Conservation (phyloP, 2,888 invertebrate species). For the Scaptomyza polygonia region DNA sequence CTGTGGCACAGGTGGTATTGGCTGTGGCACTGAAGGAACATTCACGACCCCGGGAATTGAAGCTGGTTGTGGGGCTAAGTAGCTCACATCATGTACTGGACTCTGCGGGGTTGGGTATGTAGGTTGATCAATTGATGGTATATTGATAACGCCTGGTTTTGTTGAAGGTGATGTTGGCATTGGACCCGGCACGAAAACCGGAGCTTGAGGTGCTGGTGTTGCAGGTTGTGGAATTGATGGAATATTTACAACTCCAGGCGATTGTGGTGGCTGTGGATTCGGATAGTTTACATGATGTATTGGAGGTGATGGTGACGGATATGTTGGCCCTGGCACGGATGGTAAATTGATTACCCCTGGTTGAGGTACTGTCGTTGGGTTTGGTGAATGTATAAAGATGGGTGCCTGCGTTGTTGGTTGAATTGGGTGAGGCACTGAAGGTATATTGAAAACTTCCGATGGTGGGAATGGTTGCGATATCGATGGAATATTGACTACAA, state of each 20-base stretch:
- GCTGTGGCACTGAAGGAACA: slow-evolving; percentile 32
- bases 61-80: slow-evolving; percentile 16
- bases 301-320: slow-evolving; percentile 20
- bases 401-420: slow-evolving; percentile 13
- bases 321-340: slow-evolving; percentile 15
- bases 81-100: slow-evolving; percentile 51
- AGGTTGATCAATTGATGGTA: slow-evolving; percentile 27
- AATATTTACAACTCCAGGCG: slow-evolving; percentile 29
- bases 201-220: slow-evolving; percentile 11
- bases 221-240: slow-evolving; percentile 14
- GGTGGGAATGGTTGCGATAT: slow-evolving; percentile 36
- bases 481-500: slow-evolving; percentile 54
- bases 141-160: slow-evolving; percentile 37
- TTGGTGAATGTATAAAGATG: slow-evolving; percentile 3
- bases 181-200: slow-evolving; percentile 2
- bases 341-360: slow-evolving; percentile 33
- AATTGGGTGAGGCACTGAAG: slow-evolving; percentile 16
- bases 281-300: slow-evolving; percentile 24
- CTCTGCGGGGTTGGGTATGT: slow-evolving; percentile 26
- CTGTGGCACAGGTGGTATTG: slow-evolving; percentile 13
- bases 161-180: slow-evolving; percentile 10
- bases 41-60: slow-evolving; percentile 33
- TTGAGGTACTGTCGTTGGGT: slow-evolving; percentile 6
- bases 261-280: slow-evolving; percentile 5
- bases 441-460: slow-evolving; percentile 43